Base-by-base conservation (phyloP, 1,140 invertebrate genomes). In the Brachystomella parvula region DNA sequence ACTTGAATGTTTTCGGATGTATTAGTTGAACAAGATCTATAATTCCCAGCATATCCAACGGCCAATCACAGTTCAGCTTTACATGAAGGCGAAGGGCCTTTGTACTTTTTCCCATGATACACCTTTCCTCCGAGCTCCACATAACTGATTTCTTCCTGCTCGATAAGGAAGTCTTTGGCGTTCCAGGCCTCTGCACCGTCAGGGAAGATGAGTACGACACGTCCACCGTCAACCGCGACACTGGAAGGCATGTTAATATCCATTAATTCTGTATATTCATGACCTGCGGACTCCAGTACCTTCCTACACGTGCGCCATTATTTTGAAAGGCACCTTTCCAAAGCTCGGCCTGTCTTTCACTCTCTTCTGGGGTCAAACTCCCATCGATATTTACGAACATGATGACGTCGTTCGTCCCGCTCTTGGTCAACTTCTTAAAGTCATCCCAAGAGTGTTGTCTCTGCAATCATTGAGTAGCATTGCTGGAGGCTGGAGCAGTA, bases 321-420 rank as follows among this genome's bases (percentile, higher is more conserved):
- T 96, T 98, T 83, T 89, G 92, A 24, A 98, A 80, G 79, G 91
- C 88, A 12, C 84, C 86, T 78, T 97, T 94, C 94, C 95, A 98
- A 15, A 96, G 79, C 72, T 87, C 88, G 17, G 93, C 93, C 1
- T 95, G 79, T 66, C 85, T 81, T 71, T 96, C 92, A 29, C 89
- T 86, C 75, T 94, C 85, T 30, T 86, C 82, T 71, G 84, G 79
- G 1, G 84, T 85, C 53, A 90, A 85, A 69, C 89, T 85, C 63
- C 88, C 87, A 31, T 81, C 82, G 0, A 97, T 87, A 65, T 87
- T 86, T 0, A 97, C 90, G 82, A 98, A 98, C 81, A 92, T 90
- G 96, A 98, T 98, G 0, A 97, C n/a, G n/a, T n/a, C 78, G 1
- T 94, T 92, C 77, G 90, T 88, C 0, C 94, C 94, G 77, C 96